Base-by-base conservation (phyloP, 2,888 invertebrate genomes). In the Odontothrips loti region DNA sequence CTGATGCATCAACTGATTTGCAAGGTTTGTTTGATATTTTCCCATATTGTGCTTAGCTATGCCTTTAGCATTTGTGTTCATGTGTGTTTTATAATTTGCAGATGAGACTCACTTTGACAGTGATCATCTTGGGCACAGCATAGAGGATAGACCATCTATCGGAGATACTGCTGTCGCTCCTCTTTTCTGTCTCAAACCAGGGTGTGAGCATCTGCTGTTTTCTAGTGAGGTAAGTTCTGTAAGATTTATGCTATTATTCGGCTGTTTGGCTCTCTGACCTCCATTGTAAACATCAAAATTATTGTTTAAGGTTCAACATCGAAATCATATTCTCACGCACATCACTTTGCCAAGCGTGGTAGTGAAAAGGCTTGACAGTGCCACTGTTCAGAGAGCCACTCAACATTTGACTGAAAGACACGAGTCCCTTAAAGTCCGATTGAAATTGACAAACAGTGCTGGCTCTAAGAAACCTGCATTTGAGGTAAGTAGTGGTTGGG, bases 21-120 rank as follows among this genome's bases (percentile, higher is more conserved):
- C 68, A 75, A 75, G 68, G 68, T 75, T 75, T 75, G 68, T 15
- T 58, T n/a, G n/a, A 75, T 9, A 12, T 75, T 75, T 75, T 27
- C 12, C 1, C 9, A 8, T 27, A 1, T 27, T 75, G 0, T 58
- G 58, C 6, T 15, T 20, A 17, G n/a, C 58, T 51, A 51, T 51
- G 12, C 20, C 51, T 10, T 51, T 51, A 3, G 9, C 8, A 9
- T 27, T 75, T 9, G 27, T 75, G 9, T 27, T 58, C 6, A 58
- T 58, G 17, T 20, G 15, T 58, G 12, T 58, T 20, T 58, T 58
- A 6, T 58, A 6, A 58, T 20, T 20, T 1, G 15, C 27, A 75
- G 68, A 75, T 75, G 68, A 27, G 27, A 75, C 68, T 27, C 27
- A 11, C 12, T 4, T 27, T 23, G 68, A 75, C n/a, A 27, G 23